phyloP scores from a whole-genome alignment of 2,113 vertebrate species.

The Kryptolebias marmoratus region DNA sequence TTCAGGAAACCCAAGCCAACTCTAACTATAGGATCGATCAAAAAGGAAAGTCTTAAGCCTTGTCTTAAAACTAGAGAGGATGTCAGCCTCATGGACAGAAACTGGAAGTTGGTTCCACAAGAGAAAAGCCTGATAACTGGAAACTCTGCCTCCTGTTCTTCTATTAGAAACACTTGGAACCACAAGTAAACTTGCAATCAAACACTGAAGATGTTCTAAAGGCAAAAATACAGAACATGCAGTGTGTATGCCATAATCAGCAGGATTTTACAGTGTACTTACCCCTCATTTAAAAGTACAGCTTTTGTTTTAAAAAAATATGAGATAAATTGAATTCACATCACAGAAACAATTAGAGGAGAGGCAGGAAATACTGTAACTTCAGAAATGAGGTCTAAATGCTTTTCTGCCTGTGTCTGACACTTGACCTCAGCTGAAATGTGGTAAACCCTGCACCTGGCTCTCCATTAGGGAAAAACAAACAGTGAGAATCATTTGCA shows the following conservation, averaged over 20 bases:
- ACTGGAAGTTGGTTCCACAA: too few species aligned
- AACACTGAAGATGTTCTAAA: too few species aligned
- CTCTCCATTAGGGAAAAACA: conserved; percentile 53
- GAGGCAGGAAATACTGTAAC: neutral
- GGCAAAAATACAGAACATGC: neutral
- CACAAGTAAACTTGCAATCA: too few species aligned
- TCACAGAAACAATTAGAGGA: neutral
- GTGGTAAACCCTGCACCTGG: conserved; percentile 44
- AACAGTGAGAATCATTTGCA: conserved; percentile 62
- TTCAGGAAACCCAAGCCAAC: too few species aligned
- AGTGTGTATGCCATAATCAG: neutral
- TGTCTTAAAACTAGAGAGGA: too few species aligned
- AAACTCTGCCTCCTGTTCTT: too few species aligned
- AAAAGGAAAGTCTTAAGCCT: too few species aligned
- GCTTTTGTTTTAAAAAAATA: rapidly evolving
- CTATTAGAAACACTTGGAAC: too few species aligned
- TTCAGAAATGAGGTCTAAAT: conserved; percentile 18
- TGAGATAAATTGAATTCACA: conserved; percentile 7
- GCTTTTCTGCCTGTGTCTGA: conserved; percentile 34
- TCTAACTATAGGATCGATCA: too few species aligned
- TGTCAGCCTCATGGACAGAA: too few species aligned
- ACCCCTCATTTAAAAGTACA: neutral
- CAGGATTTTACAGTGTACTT: neutral
- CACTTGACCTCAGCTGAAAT: conserved; percentile 49
- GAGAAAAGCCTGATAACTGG: too few species aligned